Evolutionary conservation across 2,113 vertebrate species (phyloP), one percentile per base, ranked within the genome.

Genomic region (Telmatochromis brachygnathus): DNA sequence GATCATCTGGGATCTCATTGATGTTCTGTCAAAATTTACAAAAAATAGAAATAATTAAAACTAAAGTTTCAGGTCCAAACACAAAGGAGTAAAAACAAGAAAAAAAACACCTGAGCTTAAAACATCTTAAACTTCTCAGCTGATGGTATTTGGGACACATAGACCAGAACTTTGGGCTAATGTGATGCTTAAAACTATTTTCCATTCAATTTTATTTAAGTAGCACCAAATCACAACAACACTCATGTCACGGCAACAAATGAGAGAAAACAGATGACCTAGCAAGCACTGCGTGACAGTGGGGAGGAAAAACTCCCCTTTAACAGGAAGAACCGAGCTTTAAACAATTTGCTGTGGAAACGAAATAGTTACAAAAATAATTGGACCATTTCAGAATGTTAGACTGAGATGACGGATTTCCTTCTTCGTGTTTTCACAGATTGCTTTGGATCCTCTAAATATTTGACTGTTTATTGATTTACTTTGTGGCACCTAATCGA

Each of bases 1-100:
- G 26, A 86, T 99, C 98, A 1, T 95, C 95, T 0, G 98, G 98
- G 51, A 99, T 98, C 89, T 96, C 97, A 0, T 91, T 42, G 54
- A 99, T 96, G 4, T 60, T 65, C 97, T 97, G 86, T 68, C n/a
- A 14, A 62, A 62, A 45, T 6, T 17, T 19, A 47, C 7, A 56
- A 28, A 58, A 56, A 28, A 28, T 15, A 28, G 0, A 0, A 56
- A 56, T 15, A 58, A 58, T 28, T 28, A 17, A 58, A 60, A 60
- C 15, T 10, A 33, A 49, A 30, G 26, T 58, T 39, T 55, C n/a
- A 55, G 33, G 30, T 53, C 6, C 39, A 45, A 75, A 75, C 1
- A 26, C 23, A 12, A 19, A 77, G 23, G 15, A 75, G 15, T 10
- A 2, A 47, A 30, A 49, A 28, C 4, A 17, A 17, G 5, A 1